Conservation (phyloP, 2,797 vertebrate genomes). For the Brotula barbata region DNA sequence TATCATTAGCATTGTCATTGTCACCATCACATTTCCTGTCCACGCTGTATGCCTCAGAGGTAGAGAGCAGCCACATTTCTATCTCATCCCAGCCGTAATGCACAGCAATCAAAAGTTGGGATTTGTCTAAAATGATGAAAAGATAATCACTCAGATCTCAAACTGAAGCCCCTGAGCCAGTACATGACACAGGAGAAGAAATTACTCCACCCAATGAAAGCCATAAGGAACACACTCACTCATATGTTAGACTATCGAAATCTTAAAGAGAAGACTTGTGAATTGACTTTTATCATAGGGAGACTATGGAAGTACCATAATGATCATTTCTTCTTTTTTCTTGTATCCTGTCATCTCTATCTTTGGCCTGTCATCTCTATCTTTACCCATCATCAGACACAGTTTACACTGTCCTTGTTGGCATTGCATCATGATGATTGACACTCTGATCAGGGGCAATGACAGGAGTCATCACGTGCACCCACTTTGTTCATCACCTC, state of each 20-base stretch:
- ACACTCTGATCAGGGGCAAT: background rate
- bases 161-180: constrained; percentile 38
- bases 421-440: background rate
- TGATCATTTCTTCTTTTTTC: too few relatives aligned
- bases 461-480: background rate
- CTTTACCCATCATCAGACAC: too few relatives aligned
- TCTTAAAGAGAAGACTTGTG: too few relatives aligned
- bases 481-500: too few relatives aligned
- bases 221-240: too few relatives aligned
- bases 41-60: constrained; percentile 8
- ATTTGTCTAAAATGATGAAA: constrained; percentile 43
- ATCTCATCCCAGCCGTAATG: constrained; percentile 42
- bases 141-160: constrained; percentile 38
- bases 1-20: constrained; percentile 7
- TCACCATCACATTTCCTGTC: constrained; percentile 12
- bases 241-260: too few relatives aligned
- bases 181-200: constrained; percentile 47
- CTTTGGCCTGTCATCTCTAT: background rate
- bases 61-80: constrained; percentile 2
- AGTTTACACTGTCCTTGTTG: background rate
- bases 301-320: too few relatives aligned
- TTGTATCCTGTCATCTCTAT: background rate
- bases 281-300: too few relatives aligned
- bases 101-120: constrained; percentile 39
- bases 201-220: constrained; percentile 23